phyloP scores from a whole-genome alignment of 2,888 invertebrate genomes.

The Campaea margaritaria region DNA sequence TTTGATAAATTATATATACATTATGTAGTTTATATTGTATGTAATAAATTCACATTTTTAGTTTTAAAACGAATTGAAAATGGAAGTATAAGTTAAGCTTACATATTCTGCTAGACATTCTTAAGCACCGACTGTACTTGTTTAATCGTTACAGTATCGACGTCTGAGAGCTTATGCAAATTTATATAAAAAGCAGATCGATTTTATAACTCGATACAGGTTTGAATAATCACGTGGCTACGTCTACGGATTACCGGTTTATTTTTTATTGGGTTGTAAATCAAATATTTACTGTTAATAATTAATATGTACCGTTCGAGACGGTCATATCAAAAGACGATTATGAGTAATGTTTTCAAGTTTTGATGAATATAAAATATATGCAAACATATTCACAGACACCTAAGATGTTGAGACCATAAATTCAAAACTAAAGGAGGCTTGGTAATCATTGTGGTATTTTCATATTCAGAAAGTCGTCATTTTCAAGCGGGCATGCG shows the following conservation, averaged over 20 bases:
- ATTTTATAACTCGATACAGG: not conserved
- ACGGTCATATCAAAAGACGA: constrained; percentile 19
- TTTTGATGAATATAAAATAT: constrained; percentile 3
- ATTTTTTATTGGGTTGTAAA: constrained; percentile 34
- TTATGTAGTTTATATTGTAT: too few species aligned
- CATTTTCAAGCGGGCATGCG: too few species aligned
- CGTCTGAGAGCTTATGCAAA: constrained; percentile 12
- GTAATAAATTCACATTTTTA: too few species aligned
- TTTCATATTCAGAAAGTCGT: constrained; percentile 5
- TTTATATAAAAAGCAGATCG: constrained; percentile 12
- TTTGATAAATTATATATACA: too few species aligned
- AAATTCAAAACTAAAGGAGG: constrained; percentile 19
- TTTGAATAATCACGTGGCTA: not conserved
- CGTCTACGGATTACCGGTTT: constrained; percentile 18
- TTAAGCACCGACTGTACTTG: not conserved
- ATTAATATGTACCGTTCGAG: constrained; percentile 32
- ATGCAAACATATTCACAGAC: constrained; percentile 16
- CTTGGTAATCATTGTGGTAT: constrained; percentile 5
- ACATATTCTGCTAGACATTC: not conserved
- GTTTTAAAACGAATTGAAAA: too few species aligned
- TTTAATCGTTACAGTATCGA: not conserved
- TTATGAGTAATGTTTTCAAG: constrained; percentile 10
- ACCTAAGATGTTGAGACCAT: constrained; percentile 19
- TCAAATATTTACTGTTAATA: constrained; percentile 42
- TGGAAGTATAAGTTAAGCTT: not conserved